Percentiles rank a stretch among this genome's conserved stretches.
Evolutionary conservation across 2,888 invertebrate species (phyloP).

Genomic region (Heteromyza rotundicornis): DNA sequence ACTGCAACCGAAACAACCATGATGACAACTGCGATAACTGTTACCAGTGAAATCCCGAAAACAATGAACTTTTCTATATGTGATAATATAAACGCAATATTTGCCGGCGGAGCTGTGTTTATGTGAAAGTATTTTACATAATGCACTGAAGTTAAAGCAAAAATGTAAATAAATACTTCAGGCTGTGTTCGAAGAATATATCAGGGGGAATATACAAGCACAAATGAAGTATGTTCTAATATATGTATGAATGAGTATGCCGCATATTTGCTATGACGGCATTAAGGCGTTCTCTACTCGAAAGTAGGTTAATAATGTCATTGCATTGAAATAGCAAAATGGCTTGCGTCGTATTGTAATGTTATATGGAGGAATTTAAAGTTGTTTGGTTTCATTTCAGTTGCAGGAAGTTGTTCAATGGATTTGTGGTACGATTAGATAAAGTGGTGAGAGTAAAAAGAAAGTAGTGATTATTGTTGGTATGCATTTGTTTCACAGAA

Average conservation of each 20-base stretch:
- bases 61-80: not conserved
- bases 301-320: constrained; percentile 32
- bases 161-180: constrained; percentile 37
- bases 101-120: not conserved
- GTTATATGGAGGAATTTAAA: not conserved
- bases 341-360: not conserved
- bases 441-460: too few species aligned
- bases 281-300: not conserved
- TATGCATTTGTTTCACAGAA: too few species aligned
- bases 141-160: constrained; percentile 1
- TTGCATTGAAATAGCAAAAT: constrained; percentile 12
- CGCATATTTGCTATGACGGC: not conserved
- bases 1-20: constrained; percentile 27
- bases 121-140: constrained; percentile 1
- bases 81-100: not conserved
- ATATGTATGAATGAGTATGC: not conserved
- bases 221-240: too few species aligned
- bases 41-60: too few species aligned
- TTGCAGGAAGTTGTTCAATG: constrained; percentile 20
- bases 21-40: constrained; percentile 24
- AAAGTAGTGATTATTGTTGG: too few species aligned
- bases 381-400: constrained; percentile 13
- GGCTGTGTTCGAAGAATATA: constrained; percentile 18
- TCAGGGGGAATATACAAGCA: too few species aligned
- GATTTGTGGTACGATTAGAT: too few species aligned